Evolutionary conservation across 2,888 invertebrate genomes (phyloP).

Genomic region (Oscheius sp.): DNA sequence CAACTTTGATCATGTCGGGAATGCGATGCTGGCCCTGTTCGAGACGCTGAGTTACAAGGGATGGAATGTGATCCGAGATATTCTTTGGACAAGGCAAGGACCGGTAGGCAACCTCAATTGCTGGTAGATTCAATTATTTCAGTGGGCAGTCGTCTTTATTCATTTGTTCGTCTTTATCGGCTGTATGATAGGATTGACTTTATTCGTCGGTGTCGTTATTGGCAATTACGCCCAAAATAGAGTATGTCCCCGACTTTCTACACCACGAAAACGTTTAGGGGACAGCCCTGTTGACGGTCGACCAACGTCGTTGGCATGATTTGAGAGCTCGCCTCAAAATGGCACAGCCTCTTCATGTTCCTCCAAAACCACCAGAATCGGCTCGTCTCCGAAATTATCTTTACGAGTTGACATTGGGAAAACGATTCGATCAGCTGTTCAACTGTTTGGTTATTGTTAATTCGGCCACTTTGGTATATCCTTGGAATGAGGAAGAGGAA

Average conservation of each 20-base stretch:
- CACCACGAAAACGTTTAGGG: constrained; percentile 77
- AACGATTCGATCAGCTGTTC: constrained; percentile 86
- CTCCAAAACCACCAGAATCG: constrained; percentile 84
- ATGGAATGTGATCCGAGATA: constrained; percentile 99
- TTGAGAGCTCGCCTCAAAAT: constrained; percentile 97
- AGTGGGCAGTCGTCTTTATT: constrained; percentile 87
- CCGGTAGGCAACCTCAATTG: constrained; percentile 80
- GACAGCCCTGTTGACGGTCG: constrained; percentile 96
- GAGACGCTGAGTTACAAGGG: constrained; percentile 99
- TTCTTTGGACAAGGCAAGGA: constrained; percentile 92
- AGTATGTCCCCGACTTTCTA: constrained; percentile 73
- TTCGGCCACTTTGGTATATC: constrained; percentile 83
- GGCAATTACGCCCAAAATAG: constrained; percentile 99
- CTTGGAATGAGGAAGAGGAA: constrained; percentile 77
- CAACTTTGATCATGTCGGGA: constrained; percentile 98
- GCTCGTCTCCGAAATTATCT: constrained; percentile 88
- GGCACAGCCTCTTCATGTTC: constrained; percentile 96
- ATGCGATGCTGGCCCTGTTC: constrained; percentile 96
- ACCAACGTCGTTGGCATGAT: constrained; percentile 99
- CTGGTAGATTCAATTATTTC: constrained; percentile 22
- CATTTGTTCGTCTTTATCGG: constrained; percentile 99
- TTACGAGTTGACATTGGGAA: constrained; percentile 96
- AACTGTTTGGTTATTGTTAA: constrained; percentile 93
- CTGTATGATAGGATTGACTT: constrained; percentile 98
- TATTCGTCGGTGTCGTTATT: constrained; percentile 99